phyloP scores from a whole-genome alignment of 1,140 invertebrate genomes.

The Drosophila arawakana region DNA sequence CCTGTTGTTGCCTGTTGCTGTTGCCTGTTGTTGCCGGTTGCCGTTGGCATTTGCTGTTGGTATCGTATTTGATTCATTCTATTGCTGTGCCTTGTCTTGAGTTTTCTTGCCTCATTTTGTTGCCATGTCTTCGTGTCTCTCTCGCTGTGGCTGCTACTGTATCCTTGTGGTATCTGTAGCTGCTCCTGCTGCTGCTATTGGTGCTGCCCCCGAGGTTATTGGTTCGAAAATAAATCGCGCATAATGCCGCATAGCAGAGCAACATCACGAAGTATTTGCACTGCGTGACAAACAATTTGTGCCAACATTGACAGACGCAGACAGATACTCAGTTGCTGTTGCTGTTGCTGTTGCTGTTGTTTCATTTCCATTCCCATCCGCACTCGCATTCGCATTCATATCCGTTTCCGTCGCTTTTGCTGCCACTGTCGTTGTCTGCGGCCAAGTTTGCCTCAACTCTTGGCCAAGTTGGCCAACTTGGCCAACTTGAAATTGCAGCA shows the following conservation, averaged over 20 bases:
- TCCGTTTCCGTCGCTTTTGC: constrained; percentile 28
- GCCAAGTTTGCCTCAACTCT: constrained; percentile 13
- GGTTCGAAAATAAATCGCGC: constrained; percentile 78
- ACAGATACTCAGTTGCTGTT: constrained; percentile 11
- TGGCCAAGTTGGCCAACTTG: not conserved
- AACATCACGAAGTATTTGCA: constrained; percentile 84
- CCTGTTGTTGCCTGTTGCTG: not conserved
- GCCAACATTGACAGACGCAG: constrained; percentile 75
- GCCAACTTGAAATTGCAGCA: constrained; percentile 29
- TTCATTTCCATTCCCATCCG: constrained; percentile 10
- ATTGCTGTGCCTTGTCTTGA: constrained; percentile 7
- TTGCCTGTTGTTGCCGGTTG: constrained; percentile 26
- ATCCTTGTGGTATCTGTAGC: constrained; percentile 3
- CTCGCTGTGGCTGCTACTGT: constrained; percentile 5
- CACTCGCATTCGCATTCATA: constrained; percentile 44
- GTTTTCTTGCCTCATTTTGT: constrained; percentile 13
- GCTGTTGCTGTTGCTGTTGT: not conserved
- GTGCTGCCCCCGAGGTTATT: constrained; percentile 44
- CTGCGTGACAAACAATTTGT: constrained; percentile 85
- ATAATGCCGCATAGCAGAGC: constrained; percentile 82
- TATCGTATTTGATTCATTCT: constrained; percentile 18
- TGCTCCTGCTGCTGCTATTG: constrained; percentile 9
- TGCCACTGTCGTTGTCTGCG: not conserved
- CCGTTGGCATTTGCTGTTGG: constrained; percentile 30
- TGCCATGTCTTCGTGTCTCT: constrained; percentile 28